Evolutionary conservation across 2,797 vertebrate species (phyloP).

Genomic region (Sorex maritimensis): DNA sequence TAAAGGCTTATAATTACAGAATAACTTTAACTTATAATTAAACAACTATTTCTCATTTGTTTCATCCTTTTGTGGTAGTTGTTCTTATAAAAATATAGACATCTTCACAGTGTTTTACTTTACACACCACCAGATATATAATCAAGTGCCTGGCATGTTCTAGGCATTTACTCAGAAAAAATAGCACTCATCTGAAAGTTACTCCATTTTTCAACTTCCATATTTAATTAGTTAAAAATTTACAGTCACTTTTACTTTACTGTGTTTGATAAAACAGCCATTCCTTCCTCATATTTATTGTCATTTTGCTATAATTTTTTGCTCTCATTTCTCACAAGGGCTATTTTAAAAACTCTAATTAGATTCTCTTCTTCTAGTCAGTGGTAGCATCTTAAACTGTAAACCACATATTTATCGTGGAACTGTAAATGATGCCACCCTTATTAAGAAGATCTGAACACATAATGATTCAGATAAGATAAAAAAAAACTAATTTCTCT

Average conservation of each 20-base stretch:
- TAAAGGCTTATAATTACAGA: not conserved
- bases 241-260: slow-evolving; percentile 67
- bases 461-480: not conserved
- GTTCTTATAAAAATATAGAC: slow-evolving; percentile 15
- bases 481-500: not conserved
- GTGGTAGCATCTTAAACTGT: not conserved
- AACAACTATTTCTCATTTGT: slow-evolving; percentile 14
- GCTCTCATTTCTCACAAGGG: slow-evolving; percentile 32
- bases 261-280: slow-evolving; percentile 59
- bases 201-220: slow-evolving; percentile 41
- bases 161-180: slow-evolving; percentile 52
- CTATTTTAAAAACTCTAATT: slow-evolving; percentile 70
- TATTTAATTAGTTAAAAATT: slow-evolving; percentile 73
- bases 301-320: slow-evolving; percentile 54
- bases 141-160: not conserved
- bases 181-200: slow-evolving; percentile 36
- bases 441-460: slow-evolving; percentile 25
- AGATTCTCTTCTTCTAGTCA: slow-evolving; percentile 32
- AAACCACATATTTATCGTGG: slow-evolving; percentile 33
- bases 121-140: not conserved
- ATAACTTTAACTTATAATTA: slow-evolving; percentile 16
- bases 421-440: not conserved
- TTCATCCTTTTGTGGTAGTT: not conserved
- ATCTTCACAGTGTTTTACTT: not conserved
- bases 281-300: slow-evolving; percentile 23